Conservation (phyloP, 2,113 vertebrate genomes). For the Ceyx cyanopectus region DNA sequence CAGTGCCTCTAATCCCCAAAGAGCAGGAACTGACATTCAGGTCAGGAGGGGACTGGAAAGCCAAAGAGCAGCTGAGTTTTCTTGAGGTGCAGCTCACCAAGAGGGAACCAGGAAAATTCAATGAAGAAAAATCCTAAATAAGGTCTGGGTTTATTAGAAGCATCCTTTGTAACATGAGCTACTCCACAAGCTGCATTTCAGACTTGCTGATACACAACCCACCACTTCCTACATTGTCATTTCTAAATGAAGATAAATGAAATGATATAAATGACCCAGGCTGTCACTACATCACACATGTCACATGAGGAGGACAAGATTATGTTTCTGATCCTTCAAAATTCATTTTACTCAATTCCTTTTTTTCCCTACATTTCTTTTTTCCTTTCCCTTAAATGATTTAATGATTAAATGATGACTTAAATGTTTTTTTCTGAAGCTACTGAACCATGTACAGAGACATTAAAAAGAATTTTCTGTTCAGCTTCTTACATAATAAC, state of each 20-base stretch:
- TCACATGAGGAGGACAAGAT: background rate
- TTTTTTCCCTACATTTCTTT: too few relatives aligned
- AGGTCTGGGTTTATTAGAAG: background rate
- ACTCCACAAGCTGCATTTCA: background rate
- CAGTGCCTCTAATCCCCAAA: background rate
- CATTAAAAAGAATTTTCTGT: background rate
- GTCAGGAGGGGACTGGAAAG: background rate
- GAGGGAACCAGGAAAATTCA: background rate
- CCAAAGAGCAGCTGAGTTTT: background rate
- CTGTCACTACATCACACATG: background rate
- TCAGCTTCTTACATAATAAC: background rate
- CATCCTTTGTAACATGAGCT: background rate
- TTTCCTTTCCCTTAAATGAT: too few relatives aligned
- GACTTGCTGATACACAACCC: background rate
- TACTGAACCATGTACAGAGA: background rate
- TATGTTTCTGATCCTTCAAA: background rate
- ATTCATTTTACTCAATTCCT: background rate
- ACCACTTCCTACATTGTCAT: background rate
- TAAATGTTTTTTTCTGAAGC: background rate
- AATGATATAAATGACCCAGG: background rate
- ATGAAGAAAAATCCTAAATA: background rate
- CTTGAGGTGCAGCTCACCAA: background rate
- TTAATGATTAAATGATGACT: too few relatives aligned
- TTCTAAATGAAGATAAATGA: background rate
- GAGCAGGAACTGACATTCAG: background rate